These are phyloP conservation scores for Meganola albula DNA, from an alignment of 2,888 invertebrate species.

Conservation along the genomic window DNA sequence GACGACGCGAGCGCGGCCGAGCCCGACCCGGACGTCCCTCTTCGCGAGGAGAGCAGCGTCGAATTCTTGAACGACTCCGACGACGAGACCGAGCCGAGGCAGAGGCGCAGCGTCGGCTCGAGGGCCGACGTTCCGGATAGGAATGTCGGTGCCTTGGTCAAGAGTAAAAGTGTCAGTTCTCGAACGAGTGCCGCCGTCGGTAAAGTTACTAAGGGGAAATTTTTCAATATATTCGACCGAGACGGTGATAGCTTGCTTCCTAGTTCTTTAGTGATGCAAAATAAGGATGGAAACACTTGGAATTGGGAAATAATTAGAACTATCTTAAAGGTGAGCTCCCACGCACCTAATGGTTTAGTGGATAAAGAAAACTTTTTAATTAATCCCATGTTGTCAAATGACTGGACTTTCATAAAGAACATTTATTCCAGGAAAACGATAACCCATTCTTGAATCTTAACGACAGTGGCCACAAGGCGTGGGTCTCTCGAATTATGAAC, in stretches of 20 bases:
- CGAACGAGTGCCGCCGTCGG: slow-evolving; percentile 61
- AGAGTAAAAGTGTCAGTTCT: slow-evolving; percentile 71
- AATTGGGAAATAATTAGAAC: slow-evolving; percentile 95
- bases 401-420: background rate
- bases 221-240: slow-evolving; percentile 77
- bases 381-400: too few relatives aligned
- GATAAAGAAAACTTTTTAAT: too few relatives aligned
- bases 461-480: slow-evolving; percentile 64
- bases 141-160: slow-evolving; percentile 66
- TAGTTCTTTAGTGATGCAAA: slow-evolving; percentile 88
- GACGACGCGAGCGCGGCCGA: slow-evolving; percentile 55
- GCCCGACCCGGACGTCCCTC: slow-evolving; percentile 39
- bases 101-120: slow-evolving; percentile 66
- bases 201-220: slow-evolving; percentile 63
- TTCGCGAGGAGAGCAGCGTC: slow-evolving; percentile 54
- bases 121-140: slow-evolving; percentile 60
- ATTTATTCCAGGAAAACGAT: slow-evolving; percentile 51
- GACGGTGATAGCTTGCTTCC: slow-evolving; percentile 83
- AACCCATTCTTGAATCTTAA: slow-evolving; percentile 52
- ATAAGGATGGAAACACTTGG: slow-evolving; percentile 91
- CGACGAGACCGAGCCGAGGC: slow-evolving; percentile 57
- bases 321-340: slow-evolving; percentile 88
- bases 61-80: slow-evolving; percentile 66
- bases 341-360: too few relatives aligned
- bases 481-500: slow-evolving; percentile 84